A percentile compares a stretch with the other conserved stretches of the same genome.
Conservation (phyloP, 2,888 invertebrate genomes). For the Junonia oenone region DNA sequence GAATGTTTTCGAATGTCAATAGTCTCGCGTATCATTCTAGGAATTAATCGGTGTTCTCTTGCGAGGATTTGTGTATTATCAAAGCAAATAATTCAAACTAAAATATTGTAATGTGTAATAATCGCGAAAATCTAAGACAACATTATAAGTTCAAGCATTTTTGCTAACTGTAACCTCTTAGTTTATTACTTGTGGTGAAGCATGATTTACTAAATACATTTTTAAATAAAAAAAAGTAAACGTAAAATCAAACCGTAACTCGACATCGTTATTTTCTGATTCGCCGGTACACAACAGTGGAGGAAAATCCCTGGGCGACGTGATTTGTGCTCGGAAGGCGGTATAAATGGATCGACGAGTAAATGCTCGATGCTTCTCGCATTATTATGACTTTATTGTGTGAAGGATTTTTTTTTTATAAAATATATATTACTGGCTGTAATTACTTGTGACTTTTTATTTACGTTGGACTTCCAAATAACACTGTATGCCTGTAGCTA, state of each 20-base stretch:
- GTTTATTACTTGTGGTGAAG: too few species aligned
- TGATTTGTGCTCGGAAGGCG: slow-evolving; percentile 48
- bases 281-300: slow-evolving; percentile 21
- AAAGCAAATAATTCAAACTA: too few species aligned
- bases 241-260: slow-evolving; percentile 9
- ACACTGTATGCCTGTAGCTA: too few species aligned
- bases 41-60: too few species aligned
- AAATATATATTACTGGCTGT: slow-evolving; percentile 8
- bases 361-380: slow-evolving; percentile 19
- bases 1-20: too few species aligned
- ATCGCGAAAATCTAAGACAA: too few species aligned
- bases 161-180: too few species aligned
- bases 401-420: slow-evolving; percentile 8
- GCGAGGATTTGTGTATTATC: too few species aligned
- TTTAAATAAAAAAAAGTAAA: neutral
- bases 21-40: too few species aligned
- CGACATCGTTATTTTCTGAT: slow-evolving; percentile 24
- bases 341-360: slow-evolving; percentile 46
- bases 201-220: neutral
- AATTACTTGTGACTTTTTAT: neutral
- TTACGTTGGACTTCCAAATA: too few species aligned
- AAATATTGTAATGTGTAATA: too few species aligned
- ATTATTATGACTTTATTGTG: slow-evolving; percentile 23
- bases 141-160: too few species aligned
- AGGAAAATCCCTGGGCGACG: slow-evolving; percentile 44